These are phyloP conservation scores for Ypsolopha sequella DNA, from an alignment of 2,888 invertebrate genomes.

Conservation along the genomic window DNA sequence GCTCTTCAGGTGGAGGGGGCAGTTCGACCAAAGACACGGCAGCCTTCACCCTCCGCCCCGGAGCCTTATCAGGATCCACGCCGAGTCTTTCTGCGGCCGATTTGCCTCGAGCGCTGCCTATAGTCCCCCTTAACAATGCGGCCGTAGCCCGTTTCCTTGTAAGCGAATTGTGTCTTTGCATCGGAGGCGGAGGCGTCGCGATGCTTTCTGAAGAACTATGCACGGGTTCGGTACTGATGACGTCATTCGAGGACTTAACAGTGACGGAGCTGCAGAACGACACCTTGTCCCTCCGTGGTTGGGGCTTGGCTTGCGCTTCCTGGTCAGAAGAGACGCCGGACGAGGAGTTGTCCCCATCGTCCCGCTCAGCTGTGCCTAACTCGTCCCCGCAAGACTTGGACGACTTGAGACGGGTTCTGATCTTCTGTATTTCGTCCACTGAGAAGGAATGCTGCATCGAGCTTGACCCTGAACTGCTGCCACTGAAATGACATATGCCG, in stretches of 20 bases:
- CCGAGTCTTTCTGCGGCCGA: constrained; percentile 60
- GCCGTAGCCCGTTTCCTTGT: constrained; percentile 73
- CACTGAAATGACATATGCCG: constrained; percentile 52
- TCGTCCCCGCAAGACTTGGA: constrained; percentile 91
- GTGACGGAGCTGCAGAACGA: constrained; percentile 65
- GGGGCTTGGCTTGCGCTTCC: constrained; percentile 56
- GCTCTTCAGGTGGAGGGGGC: constrained; percentile 84
- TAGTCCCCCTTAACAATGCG: constrained; percentile 61
- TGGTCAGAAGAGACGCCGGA: constrained; percentile 92
- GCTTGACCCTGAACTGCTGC: constrained; percentile 80
- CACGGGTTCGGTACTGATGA: constrained; percentile 66
- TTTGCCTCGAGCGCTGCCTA: constrained; percentile 17
- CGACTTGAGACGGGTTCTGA: constrained; percentile 85
- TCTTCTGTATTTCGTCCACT: constrained; percentile 91
- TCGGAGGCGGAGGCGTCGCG: constrained; percentile 43
- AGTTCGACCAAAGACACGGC: constrained; percentile 83
- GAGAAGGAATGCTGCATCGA: constrained; percentile 89
- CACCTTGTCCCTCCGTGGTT: constrained; percentile 51
- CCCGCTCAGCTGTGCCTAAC: constrained; percentile 69
- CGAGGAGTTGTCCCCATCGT: constrained; percentile 90
- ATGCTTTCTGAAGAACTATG: constrained; percentile 60
- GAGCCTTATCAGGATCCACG: constrained; percentile 46
- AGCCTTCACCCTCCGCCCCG: constrained; percentile 69
- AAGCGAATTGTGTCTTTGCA: constrained; percentile 74
- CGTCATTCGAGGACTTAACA: constrained; percentile 63